Base-by-base conservation (phyloP, 2,113 vertebrate species). In the Ginglymostoma cirratum region DNA sequence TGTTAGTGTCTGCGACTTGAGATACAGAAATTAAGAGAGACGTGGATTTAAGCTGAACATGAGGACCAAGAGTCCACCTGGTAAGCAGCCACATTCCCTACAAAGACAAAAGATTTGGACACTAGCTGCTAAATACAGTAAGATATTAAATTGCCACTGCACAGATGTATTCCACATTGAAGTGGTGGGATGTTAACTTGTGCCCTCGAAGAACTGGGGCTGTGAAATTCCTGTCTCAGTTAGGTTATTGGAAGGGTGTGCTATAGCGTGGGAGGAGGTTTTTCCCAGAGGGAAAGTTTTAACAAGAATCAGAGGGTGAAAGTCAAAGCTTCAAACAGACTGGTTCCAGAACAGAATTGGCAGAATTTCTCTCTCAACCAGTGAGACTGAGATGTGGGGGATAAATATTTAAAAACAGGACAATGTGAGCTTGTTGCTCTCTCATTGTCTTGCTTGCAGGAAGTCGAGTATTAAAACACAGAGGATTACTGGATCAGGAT, bases 241-340 rank as follows among this genome's bases (percentile, higher is more conserved):
- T 5, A 30, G 27, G 87, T 17, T 90, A 90, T n/a, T 61, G 87
- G 87, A 90, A 89, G 27, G 87, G 15, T 61, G 45, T 87, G 45
- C 85, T 45, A 15, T 21, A 87, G 55, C 7, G 45, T 87, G 85
- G 87, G 87, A 61, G 27, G 52, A 14, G 52, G 27, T 27, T 61
- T 52, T 90, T 61, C 87, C 87, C 87, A 90, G 87, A 90, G 87
- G 87, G 30, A 17, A 90, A 34, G 27, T 61, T 90, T 90, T 90
- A 90, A 89, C 86, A 89, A 89, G 86, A 90, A 61, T 90, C 87
- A 89, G 55, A 89, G 45, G 27, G 61, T 89, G 86, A 89, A 89
- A 89, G 48, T 89, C 86, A 89, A 55, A 89, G 48, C 86, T 89
- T 89, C 52, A 89, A 89, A 89, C 27, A 17, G 52, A 61, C 27